Conservation (phyloP, 2,888 invertebrate genomes). For the Pammene fasciana region DNA sequence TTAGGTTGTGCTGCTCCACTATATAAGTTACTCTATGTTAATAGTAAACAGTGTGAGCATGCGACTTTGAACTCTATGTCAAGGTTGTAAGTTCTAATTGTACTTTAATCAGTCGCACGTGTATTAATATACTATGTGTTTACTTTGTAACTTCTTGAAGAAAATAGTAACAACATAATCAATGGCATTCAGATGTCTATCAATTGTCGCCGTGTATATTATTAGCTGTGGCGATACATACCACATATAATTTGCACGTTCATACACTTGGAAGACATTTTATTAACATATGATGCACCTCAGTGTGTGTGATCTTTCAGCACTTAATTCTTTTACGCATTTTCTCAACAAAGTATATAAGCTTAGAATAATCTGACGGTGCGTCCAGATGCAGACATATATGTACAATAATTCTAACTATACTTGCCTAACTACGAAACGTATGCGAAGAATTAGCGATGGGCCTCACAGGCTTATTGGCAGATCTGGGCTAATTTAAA, state of each 20-base stretch:
- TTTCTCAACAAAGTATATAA: no score
- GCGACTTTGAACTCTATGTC: conserved; percentile 5
- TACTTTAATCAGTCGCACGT: background rate
- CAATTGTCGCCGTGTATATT: background rate
- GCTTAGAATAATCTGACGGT: no score
- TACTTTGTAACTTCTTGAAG: conserved; percentile 1
- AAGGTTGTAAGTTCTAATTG: background rate
- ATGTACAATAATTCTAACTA: no score
- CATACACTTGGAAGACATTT: background rate
- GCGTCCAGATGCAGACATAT: no score
- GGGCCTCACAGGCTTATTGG: no score
- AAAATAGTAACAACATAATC: conserved; percentile 5
- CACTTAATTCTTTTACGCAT: background rate
- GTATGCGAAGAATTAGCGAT: no score
- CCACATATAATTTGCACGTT: background rate
- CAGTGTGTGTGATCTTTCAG: background rate
- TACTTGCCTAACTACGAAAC: no score
- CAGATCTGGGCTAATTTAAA: no score
- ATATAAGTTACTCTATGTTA: no score
- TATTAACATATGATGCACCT: background rate
- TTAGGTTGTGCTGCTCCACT: no score
- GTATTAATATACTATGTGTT: background rate
- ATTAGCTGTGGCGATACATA: conserved; percentile 1
- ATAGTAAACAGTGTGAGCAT: background rate
- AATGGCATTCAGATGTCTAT: conserved; percentile 5